Base-by-base conservation (phyloP, 2,113 vertebrate species). In the Natator depressus region DNA sequence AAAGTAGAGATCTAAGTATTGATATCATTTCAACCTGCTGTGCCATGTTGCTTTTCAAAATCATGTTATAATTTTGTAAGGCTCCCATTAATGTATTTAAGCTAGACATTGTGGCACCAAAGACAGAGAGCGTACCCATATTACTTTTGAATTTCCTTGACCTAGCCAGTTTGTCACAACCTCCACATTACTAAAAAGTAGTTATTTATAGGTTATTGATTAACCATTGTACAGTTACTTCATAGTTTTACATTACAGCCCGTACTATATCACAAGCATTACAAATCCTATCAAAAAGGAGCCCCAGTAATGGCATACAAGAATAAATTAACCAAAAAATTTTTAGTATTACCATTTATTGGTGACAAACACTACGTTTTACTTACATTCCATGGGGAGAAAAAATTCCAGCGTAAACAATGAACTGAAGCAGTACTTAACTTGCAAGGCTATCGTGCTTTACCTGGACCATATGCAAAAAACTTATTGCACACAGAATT, bases 381-480 rank as follows among this genome's bases (percentile, higher is more conserved):
- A 98, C 98, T 99, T 99, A 98, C 99, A 99, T 98, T 99, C 98
- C 98, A 98, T 99, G 98, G 98, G 98, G 98, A 99, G 98, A 98
- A 98, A 98, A 99, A 98, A 98, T 98, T 98, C 98, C 98, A 98
- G 98, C 98, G 97, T 98, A 98, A 98, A 98, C 98, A 98, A 98
- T 95, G 98, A 98, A 97, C 96, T 96, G 97, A 98, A 98, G 98
- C 98, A 94, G 96, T 97, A 98, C 98, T 98, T 96, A 98, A 97
- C 98, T 97, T 69, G 96, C 97, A 96, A 97, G 97, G 98, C 97
- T 96, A 95, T 97, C 96, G 97, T 97, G 98, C 98, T 98, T 97
- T 97, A 97, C 95, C 98, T 96, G 97, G 98, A 98, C 98, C 97
- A 94, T 95, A 98, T 82, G 98, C 98, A 98, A 97, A 91, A 98